Evolutionary conservation across 2,888 invertebrate species (phyloP).

Genomic region (Epirrhoe tristata): DNA sequence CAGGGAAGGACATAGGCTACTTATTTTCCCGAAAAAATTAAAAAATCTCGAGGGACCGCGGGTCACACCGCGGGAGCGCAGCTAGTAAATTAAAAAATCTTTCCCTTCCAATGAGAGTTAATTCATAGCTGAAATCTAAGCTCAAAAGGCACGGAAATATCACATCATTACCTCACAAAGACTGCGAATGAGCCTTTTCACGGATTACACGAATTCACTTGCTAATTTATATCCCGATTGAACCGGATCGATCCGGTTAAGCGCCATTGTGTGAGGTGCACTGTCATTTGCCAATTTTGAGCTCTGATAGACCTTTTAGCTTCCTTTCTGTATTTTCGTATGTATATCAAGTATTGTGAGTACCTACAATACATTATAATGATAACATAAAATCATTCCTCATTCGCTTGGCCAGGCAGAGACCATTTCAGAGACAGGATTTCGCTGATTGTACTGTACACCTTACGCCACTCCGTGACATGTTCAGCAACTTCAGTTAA

Average conservation of each 20-base stretch:
- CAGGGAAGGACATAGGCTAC: no score
- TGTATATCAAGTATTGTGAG: constrained; percentile 2
- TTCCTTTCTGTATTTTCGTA: constrained; percentile 7
- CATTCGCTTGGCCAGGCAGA: no score
- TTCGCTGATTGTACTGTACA: constrained; percentile 14
- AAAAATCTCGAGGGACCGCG: no score
- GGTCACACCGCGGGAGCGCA: no score
- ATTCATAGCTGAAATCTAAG: constrained; percentile 11
- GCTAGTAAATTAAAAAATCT: no score
- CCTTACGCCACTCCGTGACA: constrained; percentile 17
- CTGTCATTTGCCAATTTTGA: constrained; percentile 25
- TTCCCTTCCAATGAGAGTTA: not conserved
- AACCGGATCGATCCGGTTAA: constrained; percentile 22
- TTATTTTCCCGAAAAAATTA: not conserved
- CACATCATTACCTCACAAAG: constrained; percentile 21
- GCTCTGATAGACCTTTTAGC: constrained; percentile 19
- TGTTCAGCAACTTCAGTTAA: constrained; percentile 40
- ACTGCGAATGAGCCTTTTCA: constrained; percentile 21
- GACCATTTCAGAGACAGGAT: no score
- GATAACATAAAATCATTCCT: no score
- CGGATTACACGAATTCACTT: constrained; percentile 23
- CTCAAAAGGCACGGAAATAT: constrained; percentile 9
- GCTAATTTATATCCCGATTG: constrained; percentile 38
- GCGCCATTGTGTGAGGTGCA: constrained; percentile 31
- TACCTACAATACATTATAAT: no score